A percentile compares a stretch with the other conserved stretches of the same genome.
These are phyloP conservation scores for Tragelaphus scriptus DNA, from an alignment of 2,113 vertebrate genomes.

Conservation along the genomic window DNA sequence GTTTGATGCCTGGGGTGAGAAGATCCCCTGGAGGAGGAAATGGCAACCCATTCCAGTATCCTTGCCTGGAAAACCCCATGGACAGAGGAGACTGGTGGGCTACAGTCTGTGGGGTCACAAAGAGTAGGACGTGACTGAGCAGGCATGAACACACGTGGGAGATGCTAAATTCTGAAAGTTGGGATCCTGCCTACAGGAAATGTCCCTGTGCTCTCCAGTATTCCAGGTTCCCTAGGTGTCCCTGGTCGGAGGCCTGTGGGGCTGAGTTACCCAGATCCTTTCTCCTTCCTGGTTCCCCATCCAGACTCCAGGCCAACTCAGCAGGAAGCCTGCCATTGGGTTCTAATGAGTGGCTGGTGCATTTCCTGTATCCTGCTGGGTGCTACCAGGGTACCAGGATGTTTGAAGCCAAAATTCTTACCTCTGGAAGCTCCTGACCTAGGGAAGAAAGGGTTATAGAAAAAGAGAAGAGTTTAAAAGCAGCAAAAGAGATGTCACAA, in stretches of 20 bases:
- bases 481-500: neutral
- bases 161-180: neutral
- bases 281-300: neutral
- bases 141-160: rapidly evolving
- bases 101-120: neutral
- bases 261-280: neutral
- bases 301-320: neutral
- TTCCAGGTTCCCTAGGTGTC: neutral
- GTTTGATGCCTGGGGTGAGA: neutral
- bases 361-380: neutral
- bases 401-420: neutral
- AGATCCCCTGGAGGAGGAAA: neutral
- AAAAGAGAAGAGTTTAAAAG: neutral
- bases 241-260: neutral
- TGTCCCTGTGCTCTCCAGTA: neutral
- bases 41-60: neutral
- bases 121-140: neutral
- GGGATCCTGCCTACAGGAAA: neutral
- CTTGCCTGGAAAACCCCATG: neutral
- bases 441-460: neutral
- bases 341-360: neutral
- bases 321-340: neutral
- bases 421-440: neutral
- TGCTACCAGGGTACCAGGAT: neutral
- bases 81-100: neutral